phyloP scores from a whole-genome alignment of 1,140 invertebrate genomes.

The Theocolax elegans region DNA sequence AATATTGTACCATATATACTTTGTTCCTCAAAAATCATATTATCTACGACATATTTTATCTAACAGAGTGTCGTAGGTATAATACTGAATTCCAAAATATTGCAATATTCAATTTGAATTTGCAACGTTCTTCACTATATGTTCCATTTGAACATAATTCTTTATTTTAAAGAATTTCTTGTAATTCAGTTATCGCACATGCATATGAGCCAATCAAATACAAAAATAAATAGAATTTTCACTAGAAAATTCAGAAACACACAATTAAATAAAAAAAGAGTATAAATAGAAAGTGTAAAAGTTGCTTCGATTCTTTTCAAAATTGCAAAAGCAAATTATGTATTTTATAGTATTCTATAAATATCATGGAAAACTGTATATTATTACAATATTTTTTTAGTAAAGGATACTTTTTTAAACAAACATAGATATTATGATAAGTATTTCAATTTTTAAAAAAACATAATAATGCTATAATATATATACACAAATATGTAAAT shows the following conservation, averaged over 20 bases:
- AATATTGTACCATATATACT: too few relatives aligned
- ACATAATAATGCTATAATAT: too few relatives aligned
- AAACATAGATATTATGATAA: too few relatives aligned
- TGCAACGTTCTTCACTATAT: not conserved
- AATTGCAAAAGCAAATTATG: too few relatives aligned
- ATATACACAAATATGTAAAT: too few relatives aligned
- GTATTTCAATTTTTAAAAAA: too few relatives aligned
- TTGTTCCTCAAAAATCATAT: conserved; percentile 21
- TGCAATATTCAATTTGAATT: conserved; percentile 18
- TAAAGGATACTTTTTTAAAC: too few relatives aligned
- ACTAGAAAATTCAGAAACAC: conserved; percentile 30
- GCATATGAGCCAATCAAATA: not conserved
- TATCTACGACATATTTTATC: not conserved
- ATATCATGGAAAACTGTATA: too few relatives aligned
- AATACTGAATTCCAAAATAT: not conserved
- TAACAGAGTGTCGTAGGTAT: too few relatives aligned
- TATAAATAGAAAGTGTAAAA: not conserved
- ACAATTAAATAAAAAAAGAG: conserved; percentile 12
- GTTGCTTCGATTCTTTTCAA: conserved; percentile 23
- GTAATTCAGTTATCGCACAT: not conserved
- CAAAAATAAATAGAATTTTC: conserved; percentile 28
- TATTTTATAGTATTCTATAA: too few relatives aligned
- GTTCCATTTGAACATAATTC: not conserved
- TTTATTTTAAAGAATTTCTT: conserved; percentile 4
- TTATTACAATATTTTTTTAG: too few relatives aligned